phyloP scores from a whole-genome alignment of 2,113 vertebrate species.

The Gavia stellata region DNA sequence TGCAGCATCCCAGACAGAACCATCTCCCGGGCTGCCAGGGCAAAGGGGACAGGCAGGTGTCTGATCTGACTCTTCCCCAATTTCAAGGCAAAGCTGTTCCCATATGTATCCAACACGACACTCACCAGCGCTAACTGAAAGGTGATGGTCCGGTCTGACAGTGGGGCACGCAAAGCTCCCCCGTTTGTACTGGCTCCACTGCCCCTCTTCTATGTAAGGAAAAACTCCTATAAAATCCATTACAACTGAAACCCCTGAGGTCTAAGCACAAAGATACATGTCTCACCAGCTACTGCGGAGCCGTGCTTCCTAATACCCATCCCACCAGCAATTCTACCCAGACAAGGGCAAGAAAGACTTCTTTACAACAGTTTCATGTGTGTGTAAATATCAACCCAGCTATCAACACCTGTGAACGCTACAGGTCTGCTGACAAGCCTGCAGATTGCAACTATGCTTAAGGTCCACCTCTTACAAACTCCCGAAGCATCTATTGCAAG shows the following conservation, averaged over 20 bases:
- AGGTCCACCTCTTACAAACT: background rate
- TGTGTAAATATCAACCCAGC: background rate
- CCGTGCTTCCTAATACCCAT: background rate
- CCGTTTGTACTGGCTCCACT: background rate
- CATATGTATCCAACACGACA: fast-evolving
- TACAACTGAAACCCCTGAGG: background rate
- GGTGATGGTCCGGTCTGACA: background rate
- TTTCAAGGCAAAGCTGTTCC: background rate
- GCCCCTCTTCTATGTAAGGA: background rate
- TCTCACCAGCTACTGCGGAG: background rate
- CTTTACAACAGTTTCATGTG: background rate
- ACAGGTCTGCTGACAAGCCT: background rate
- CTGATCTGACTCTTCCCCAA: background rate
- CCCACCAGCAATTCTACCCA: background rate
- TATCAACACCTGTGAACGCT: background rate
- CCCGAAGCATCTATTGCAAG: background rate
- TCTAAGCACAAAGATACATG: fast-evolving
- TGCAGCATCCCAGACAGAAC: background rate
- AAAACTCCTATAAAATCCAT: background rate
- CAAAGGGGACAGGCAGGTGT: background rate
- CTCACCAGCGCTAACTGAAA: background rate
- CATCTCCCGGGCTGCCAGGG: no score
- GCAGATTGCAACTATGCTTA: background rate
- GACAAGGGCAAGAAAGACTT: background rate
- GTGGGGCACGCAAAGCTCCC: background rate